Evolutionary conservation across 2,888 invertebrate species (phyloP).

Genomic region (Sisyra terminalis): DNA sequence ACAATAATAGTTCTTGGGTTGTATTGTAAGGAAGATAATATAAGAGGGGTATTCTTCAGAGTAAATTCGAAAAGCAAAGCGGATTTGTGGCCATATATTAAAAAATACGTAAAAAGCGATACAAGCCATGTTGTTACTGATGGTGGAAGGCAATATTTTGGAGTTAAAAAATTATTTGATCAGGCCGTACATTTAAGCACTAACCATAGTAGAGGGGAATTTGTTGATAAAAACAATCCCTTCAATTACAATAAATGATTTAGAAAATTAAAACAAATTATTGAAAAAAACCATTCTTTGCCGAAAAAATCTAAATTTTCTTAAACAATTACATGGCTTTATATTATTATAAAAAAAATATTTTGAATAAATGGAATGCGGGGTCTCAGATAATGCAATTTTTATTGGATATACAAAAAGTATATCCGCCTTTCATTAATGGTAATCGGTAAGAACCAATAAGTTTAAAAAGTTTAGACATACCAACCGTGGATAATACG

Average conservation of each 20-base stretch:
- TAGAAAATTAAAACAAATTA: slow-evolving; percentile 12
- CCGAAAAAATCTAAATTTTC: slow-evolving; percentile 9
- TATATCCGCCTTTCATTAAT: background rate
- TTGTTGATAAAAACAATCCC: slow-evolving; percentile 5
- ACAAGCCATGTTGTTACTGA: slow-evolving; percentile 11
- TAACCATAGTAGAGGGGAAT: slow-evolving; percentile 11
- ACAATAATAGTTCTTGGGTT: slow-evolving; percentile 11
- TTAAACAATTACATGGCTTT: slow-evolving; percentile 10
- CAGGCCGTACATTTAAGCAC: slow-evolving; percentile 10
- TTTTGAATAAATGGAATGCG: background rate
- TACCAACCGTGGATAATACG: too few species aligned
- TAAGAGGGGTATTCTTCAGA: slow-evolving; percentile 9
- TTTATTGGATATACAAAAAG: background rate
- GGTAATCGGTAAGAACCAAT: too few species aligned
- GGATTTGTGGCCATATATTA: slow-evolving; percentile 12
- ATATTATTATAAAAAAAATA: slow-evolving; percentile 7
- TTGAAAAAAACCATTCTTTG: slow-evolving; percentile 9
- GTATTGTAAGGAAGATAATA: slow-evolving; percentile 13
- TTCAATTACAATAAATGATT: slow-evolving; percentile 11
- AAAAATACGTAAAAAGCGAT: slow-evolving; percentile 9
- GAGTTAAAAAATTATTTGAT: slow-evolving; percentile 3
- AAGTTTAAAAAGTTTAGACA: too few species aligned
- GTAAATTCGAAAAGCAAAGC: slow-evolving; percentile 10
- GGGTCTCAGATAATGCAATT: slow-evolving; percentile 10
- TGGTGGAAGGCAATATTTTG: slow-evolving; percentile 11